Conservation (phyloP, 2,113 vertebrate species). For the Lophura nycthemera region DNA sequence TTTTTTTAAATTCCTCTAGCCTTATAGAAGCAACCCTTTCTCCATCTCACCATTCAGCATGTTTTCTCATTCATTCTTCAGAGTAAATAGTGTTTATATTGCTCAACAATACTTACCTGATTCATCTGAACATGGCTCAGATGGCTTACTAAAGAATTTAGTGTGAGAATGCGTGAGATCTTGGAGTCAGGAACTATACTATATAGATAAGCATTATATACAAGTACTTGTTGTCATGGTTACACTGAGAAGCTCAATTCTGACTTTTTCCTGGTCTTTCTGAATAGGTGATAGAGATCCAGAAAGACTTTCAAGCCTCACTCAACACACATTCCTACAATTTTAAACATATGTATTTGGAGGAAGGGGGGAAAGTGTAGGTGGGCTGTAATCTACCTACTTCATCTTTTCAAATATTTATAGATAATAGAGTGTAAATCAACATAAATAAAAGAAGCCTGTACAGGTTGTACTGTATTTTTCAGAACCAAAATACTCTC, state of each 20-base stretch:
- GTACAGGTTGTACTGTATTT: not conserved
- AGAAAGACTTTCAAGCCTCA: slow-evolving; percentile 25
- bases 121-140: not conserved
- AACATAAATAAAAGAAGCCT: slow-evolving; percentile 36
- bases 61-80: not conserved
- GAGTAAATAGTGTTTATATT: not conserved
- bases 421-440: not conserved
- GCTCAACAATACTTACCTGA: not conserved
- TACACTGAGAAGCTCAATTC: slow-evolving; percentile 36
- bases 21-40: not conserved
- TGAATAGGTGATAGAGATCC: slow-evolving; percentile 19
- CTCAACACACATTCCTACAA: not conserved
- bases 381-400: slow-evolving; percentile 24
- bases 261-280: slow-evolving; percentile 8
- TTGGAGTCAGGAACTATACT: slow-evolving; percentile 19
- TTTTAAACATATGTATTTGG: not conserved
- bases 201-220: not conserved
- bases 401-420: slow-evolving; percentile 62
- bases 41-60: not conserved
- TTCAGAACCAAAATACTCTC: slow-evolving; percentile 20
- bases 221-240: slow-evolving; percentile 57
- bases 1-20: not conserved
- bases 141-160: slow-evolving; percentile 27
- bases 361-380: not conserved
- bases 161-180: not conserved